Evolutionary conservation across 1,140 invertebrate species (phyloP).

Genomic region (Bacillus rossius): DNA sequence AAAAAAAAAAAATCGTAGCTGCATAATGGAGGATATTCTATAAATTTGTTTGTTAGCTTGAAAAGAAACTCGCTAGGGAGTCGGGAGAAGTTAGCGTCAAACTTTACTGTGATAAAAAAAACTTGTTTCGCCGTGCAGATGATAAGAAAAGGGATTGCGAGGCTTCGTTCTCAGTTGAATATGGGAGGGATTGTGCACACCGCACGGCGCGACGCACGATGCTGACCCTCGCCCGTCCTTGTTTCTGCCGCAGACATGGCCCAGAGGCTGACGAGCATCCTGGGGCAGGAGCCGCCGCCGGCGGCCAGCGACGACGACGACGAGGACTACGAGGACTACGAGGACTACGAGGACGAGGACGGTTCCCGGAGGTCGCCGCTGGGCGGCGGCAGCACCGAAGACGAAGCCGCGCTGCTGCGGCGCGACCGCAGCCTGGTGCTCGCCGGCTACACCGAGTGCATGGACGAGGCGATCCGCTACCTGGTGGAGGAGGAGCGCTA

Average conservation of each 20-base stretch:
- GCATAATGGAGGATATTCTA: too few species aligned
- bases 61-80: too few species aligned
- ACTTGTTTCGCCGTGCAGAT: too few species aligned
- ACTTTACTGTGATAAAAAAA: too few species aligned
- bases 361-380: neutral
- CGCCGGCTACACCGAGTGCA: conserved; percentile 40
- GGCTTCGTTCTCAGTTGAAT: too few species aligned
- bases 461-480: conserved; percentile 40
- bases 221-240: too few species aligned
- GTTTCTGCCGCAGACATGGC: conserved; percentile 9
- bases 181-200: too few species aligned
- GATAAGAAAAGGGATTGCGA: too few species aligned
- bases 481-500: conserved; percentile 39
- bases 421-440: conserved; percentile 29
- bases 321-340: neutral
- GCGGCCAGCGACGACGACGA: neutral
- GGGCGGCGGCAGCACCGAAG: conserved; percentile 11
- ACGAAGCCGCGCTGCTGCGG: conserved; percentile 11
- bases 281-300: neutral
- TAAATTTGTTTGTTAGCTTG: too few species aligned
- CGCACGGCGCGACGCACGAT: too few species aligned
- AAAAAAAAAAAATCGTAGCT: too few species aligned
- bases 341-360: neutral
- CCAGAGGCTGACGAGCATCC: neutral
- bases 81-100: too few species aligned